Evolutionary conservation across 35 echinoderm and acorn worm species (phyloP), one percentile per base, ranked within the genome.

Genomic region (Lytechinus pictus): DNA sequence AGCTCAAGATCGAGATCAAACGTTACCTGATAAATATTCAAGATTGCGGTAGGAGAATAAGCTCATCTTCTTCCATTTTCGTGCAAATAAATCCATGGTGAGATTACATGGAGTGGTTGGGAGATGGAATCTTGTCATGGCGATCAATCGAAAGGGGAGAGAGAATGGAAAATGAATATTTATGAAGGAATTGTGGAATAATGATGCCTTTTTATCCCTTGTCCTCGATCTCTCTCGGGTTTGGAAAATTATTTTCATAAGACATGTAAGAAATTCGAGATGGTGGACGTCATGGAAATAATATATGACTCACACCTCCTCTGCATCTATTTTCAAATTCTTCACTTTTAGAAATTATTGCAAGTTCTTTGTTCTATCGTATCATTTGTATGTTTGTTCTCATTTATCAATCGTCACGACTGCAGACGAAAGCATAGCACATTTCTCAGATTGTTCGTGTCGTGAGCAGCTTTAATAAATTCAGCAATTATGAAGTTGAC

Each of bases 131-230:
- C 33, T 44, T n/a, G 66, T 24, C 4, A 79, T 79, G 66, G 66
- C 66, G 66, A 79, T 79, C 66, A 79, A 79, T 79, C n/a, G 66
- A 24, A 24, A n/a, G 66, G 21, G 21, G 66, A 19, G 21, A n/a
- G 66, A 24, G 66, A 79, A 79, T 79, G 66, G 21, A 24, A 79
- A 24, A 79, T 79, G 66, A 79, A 79, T 79, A 79, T 79, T 79
- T 79, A 79, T 79, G 66, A 79, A 79, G 66, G 66, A 79, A 79
- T 79, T 79, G 66, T 79, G 66, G 66, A 79, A 79, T 79, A 79
- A 79, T 79, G 66, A 79, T 79, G 66, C 66, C 21, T 79, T 79
- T 24, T 24, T 79, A 79, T 79, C 66, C n/a, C 66, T 79, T n/a
- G 66, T n/a, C n/a, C 66, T 79, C 19, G 7, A 79, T 79, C 66